Evolutionary conservation across 2,888 invertebrate genomes (phyloP), one percentile per base, ranked within the genome.

Genomic region (Myopa testacea): DNA sequence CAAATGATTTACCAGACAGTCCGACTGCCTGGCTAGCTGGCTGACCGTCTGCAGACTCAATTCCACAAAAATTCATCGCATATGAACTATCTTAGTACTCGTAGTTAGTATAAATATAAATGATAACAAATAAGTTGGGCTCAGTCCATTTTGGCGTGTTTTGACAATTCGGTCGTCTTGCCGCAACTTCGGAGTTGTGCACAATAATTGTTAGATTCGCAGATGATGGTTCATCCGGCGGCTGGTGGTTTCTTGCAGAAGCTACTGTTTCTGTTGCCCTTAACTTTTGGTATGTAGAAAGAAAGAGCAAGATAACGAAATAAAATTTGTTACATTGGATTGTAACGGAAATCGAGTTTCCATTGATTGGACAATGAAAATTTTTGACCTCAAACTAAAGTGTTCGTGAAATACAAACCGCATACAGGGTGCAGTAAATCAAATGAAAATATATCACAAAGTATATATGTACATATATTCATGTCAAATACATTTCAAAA

Each of bases 51-150:
- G 50, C 45, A 19, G 72, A 63, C 63, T 73, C 62, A 73, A 62
- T 63, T 73, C 45, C 58, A 73, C 37, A 55, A 10, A 50, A 70
- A 70, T 55, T 16, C 45, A 62, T 45, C 26, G 1, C 62, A 62
- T 62, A 40, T 14, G 50, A 63, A 26, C 62, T 45, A 45, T 45
- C 45, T 55, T 55, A 55, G 7, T 37, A 12, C 37, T 37, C 37
- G 34, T 26, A 16, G 65, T 34, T 16, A 65, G 65, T 81, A 82
- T 82, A 82, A 81, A 82, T 81, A 75, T 78, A 79, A 81, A 77
- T 80, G 79, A 75, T 77, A 81, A 76, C 79, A 77, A 75, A 63
- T 78, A 63, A 75, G 58, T 50, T 38, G 72, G 72, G 50, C 79
- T 80, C 78, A 82, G 82, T 82, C 77, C n/a, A 72, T 63, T 75